Percentiles rank a stretch among this genome's conserved stretches.
Conservation (phyloP, 1,140 invertebrate genomes). For the Drosophila suzukii region DNA sequence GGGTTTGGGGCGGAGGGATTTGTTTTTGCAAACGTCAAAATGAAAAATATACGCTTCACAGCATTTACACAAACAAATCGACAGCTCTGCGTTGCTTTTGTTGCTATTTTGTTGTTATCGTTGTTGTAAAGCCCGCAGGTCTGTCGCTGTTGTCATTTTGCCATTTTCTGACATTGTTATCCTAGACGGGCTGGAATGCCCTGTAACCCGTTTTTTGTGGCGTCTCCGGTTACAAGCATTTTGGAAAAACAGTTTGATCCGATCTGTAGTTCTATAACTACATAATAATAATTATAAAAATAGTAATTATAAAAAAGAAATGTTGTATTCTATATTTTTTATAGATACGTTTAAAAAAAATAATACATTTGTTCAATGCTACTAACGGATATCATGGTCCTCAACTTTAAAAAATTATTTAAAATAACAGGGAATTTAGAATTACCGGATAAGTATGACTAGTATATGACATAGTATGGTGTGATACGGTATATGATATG, state of each 20-base stretch:
- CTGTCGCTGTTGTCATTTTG: conserved; percentile 77
- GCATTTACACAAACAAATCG: conserved; percentile 78
- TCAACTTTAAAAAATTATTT: no score
- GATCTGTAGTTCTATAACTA: neutral
- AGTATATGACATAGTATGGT: no score
- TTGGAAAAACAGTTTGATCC: neutral
- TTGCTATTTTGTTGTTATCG: conserved; percentile 51
- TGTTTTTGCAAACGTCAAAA: conserved; percentile 65
- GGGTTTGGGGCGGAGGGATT: neutral
- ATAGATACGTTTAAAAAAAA: no score
- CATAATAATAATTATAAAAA: neutral
- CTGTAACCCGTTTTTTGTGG: conserved; percentile 31
- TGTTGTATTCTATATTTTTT: no score
- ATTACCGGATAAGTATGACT: no score
- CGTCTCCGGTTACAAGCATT: conserved; percentile 3
- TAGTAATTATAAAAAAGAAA: neutral
- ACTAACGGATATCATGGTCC: no score
- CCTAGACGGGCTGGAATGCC: conserved; percentile 43
- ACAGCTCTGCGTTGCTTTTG: conserved; percentile 46
- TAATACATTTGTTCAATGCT: no score
- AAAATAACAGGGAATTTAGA: no score
- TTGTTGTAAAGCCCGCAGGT: conserved; percentile 64
- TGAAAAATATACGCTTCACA: conserved; percentile 78
- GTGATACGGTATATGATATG: no score
- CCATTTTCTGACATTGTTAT: conserved; percentile 75